These are phyloP conservation scores for Erythrolamprus reginae DNA, from an alignment of 2,113 vertebrate species.

Conservation along the genomic window DNA sequence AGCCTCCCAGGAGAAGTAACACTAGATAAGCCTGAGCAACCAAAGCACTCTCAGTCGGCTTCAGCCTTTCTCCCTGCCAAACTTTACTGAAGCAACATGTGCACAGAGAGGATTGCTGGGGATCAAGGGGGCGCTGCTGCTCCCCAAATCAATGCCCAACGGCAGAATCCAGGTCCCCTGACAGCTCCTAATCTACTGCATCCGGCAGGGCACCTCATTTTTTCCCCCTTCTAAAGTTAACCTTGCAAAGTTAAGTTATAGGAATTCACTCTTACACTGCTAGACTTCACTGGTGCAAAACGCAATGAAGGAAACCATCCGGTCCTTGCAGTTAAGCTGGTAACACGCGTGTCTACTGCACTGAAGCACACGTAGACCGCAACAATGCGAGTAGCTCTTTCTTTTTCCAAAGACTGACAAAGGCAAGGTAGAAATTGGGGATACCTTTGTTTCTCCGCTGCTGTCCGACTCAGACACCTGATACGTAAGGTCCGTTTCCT, in stretches of 20 bases:
- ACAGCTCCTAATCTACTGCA: not conserved
- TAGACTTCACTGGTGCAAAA: accelerated
- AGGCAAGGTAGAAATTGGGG: not conserved
- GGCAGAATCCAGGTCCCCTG: not conserved
- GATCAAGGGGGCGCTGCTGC: not conserved
- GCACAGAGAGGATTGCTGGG: not conserved
- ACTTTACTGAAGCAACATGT: not conserved
- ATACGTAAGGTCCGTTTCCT: constrained; percentile 98
- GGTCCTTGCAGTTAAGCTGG: not conserved
- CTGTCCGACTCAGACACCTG: constrained; percentile 97
- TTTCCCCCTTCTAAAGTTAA: not conserved
- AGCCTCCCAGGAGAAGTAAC: not conserved
- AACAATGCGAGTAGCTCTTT: not conserved
- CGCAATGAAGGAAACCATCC: not conserved
- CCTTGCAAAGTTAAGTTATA: not conserved
- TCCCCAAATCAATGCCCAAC: not conserved
- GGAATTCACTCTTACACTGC: not conserved
- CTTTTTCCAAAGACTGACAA: not conserved
- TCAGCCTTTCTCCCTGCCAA: not conserved
- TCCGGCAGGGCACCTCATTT: not conserved
- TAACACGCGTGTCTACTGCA: accelerated
- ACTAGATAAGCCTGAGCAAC: not conserved
- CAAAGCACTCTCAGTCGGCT: not conserved
- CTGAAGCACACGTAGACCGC: accelerated
- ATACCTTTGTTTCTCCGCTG: constrained; percentile 96